Base-by-base conservation (phyloP, 30 jellyfish, hydroid and myxozoan genomes). In the Aurelia coerulea region DNA sequence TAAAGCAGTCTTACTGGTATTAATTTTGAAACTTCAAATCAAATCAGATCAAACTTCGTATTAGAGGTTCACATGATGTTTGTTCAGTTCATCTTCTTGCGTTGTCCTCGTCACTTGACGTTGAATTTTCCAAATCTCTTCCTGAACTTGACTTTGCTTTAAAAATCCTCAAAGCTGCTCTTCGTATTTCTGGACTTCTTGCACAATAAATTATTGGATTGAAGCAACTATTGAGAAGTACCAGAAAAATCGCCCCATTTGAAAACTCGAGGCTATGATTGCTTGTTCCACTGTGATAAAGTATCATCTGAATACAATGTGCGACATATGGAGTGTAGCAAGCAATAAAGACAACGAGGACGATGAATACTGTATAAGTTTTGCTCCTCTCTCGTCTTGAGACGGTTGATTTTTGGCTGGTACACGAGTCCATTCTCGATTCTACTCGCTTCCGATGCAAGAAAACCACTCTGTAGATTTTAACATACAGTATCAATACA, bases 201-300 rank as follows among this genome's bases (percentile, higher is more conserved):
- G 84, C 93, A 77, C 93, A 84, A 69, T 84, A 84, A n/a, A 84
- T 77, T 65, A 84, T 7, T 41, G 93, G 93, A 54, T 84, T 84
- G 50, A 84, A 11, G 76, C 93, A 71, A 41, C 87, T 70, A 77
- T 84, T 84, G 75, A 65, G 53, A 23, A 84, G 82, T 1, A 77
- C 87, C 52, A 84, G 51, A 53, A 72, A 84, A 39, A 72, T 77
- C 3, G 87, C 74, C 93, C 88, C 73, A 16, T 51, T 15, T 39
- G 71, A 78, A 3, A 79, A 74, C 17, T 41, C 31, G 66, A 16
- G 39, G 39, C 78, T 65, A 29, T 79, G 63, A 16, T 56, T 50
- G 56, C 58, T 51, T 35, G 19, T 52, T 35, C 32, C 59, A 5
- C 16, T 50, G 73, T 74, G 51, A 34, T 49, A 74, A 17, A 74